Evolutionary conservation across 2,888 invertebrate species (phyloP).

Genomic region (Spodoptera littoralis): DNA sequence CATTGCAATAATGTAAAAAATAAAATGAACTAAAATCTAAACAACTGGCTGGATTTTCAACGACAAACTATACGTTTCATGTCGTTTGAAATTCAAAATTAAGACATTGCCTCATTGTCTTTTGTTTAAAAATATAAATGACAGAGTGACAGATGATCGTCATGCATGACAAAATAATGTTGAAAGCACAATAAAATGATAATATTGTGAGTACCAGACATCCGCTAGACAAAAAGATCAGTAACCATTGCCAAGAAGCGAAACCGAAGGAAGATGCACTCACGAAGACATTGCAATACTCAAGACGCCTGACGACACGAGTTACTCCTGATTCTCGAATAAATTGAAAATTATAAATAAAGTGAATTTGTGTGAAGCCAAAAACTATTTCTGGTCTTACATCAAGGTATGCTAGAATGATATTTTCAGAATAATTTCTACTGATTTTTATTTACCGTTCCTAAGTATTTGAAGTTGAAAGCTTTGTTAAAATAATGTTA

Average conservation of each 20-base stretch:
- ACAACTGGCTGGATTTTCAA: slow-evolving; percentile 36
- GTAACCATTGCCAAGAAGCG: slow-evolving; percentile 57
- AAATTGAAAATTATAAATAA: slow-evolving; percentile 19
- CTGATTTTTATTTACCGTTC: no score
- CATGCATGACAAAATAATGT: slow-evolving; percentile 26
- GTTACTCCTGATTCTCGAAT: slow-evolving; percentile 2
- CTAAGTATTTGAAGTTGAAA: no score
- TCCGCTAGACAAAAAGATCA: slow-evolving; percentile 63
- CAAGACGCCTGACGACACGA: slow-evolving; percentile 7
- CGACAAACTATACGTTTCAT: slow-evolving; percentile 22
- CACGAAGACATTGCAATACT: slow-evolving; percentile 21
- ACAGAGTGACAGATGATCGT: slow-evolving; percentile 34
- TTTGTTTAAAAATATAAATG: slow-evolving; percentile 36
- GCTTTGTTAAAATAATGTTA: no score
- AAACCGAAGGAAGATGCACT: slow-evolving; percentile 24
- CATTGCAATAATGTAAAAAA: slow-evolving; percentile 10
- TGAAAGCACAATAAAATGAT: slow-evolving; percentile 47
- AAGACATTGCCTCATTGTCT: slow-evolving; percentile 11
- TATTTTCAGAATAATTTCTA: no score
- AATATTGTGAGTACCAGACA: slow-evolving; percentile 53
- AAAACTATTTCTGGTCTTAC: slow-evolving; percentile 25
- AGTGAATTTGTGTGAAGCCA: slow-evolving; percentile 24
- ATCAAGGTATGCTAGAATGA: no score
- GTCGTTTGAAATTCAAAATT: slow-evolving; percentile 34
- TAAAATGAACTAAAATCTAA: slow-evolving; percentile 2